Percentiles rank a stretch among this genome's conserved stretches.
Conservation (phyloP, 2,113 vertebrate genomes). For the Grammomys surdaster region DNA sequence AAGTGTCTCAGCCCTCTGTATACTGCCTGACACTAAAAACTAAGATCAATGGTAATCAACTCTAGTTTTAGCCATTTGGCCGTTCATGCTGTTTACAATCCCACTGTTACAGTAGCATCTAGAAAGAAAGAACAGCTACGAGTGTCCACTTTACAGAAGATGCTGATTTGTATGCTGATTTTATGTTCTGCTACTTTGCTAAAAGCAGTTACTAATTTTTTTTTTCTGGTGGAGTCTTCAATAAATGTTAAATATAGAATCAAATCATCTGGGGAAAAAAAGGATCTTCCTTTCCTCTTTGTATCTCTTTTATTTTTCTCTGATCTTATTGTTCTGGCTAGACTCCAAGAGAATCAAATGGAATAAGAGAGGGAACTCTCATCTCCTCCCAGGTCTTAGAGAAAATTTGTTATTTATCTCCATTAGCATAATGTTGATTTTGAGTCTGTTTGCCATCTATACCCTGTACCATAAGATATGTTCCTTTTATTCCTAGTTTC, state of each 20-base stretch:
- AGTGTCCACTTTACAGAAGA: neutral
- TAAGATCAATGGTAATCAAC: neutral
- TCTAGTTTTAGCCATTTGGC: neutral
- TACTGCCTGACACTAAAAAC: neutral
- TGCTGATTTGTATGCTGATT: neutral
- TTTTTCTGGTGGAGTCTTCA: neutral
- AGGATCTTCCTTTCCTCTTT: neutral
- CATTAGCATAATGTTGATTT: neutral
- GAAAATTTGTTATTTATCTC: neutral
- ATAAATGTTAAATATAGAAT: neutral
- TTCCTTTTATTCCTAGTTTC: neutral
- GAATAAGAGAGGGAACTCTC: neutral
- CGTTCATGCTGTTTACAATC: neutral
- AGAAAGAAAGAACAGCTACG: neutral
- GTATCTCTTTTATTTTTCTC: neutral
- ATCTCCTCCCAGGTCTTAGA: neutral
- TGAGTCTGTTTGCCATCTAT: neutral
- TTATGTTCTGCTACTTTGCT: neutral
- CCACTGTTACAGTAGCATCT: neutral
- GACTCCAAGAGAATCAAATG: neutral
- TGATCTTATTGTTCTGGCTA: neutral
- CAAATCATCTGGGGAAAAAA: neutral
- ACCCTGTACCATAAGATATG: neutral
- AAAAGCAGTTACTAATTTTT: neutral
- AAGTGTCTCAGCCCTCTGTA: neutral